These are phyloP conservation scores for Neotragus moschatus DNA, from an alignment of 2,113 vertebrate genomes.

Conservation along the genomic window DNA sequence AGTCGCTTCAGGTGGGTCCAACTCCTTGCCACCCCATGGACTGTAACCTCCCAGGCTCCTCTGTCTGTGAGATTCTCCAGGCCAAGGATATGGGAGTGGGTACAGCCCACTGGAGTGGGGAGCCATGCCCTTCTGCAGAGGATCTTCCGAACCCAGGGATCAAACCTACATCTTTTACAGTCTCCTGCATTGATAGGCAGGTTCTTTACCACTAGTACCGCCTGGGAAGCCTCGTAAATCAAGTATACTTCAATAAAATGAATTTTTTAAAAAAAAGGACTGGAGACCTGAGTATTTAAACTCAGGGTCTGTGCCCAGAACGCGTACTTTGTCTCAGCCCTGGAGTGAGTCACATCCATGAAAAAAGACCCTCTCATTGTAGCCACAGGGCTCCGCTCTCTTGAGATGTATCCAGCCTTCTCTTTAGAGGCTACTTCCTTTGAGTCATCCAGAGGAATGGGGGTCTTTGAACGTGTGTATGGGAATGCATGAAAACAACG, in stretches of 20 bases:
- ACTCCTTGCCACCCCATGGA: rapidly evolving
- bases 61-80: not conserved
- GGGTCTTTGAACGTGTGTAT: rapidly evolving
- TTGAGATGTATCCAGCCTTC: not conserved
- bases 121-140: not conserved
- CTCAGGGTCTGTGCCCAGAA: not conserved
- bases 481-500: not conserved
- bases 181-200: not conserved
- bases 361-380: rapidly evolving
- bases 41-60: not conserved
- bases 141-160: not conserved
- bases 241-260: not conserved
- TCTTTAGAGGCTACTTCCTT: not conserved
- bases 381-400: not conserved
- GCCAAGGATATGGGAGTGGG: not conserved
- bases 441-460: not conserved
- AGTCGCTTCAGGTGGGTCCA: not conserved
- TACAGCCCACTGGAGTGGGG: not conserved
- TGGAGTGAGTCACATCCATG: not conserved
- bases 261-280: not conserved
- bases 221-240: not conserved
- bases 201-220: not conserved
- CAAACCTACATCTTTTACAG: not conserved
- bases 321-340: not conserved
- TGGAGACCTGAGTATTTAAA: not conserved